phyloP scores from a whole-genome alignment of 1,140 invertebrate genomes.

The Teleopsis dalmanni region DNA sequence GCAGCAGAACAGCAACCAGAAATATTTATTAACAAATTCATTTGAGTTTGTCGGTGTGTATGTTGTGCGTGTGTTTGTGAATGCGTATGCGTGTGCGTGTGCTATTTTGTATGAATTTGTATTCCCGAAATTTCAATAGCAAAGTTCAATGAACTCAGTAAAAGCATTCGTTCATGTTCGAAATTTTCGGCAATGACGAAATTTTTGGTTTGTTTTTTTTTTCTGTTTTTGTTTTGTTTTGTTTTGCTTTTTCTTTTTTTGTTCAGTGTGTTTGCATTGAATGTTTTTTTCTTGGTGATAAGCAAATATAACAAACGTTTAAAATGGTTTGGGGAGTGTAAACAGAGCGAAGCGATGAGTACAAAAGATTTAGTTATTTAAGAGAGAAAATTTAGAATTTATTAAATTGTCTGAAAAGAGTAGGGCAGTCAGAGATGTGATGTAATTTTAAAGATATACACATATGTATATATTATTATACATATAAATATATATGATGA shows the following conservation, averaged over 20 bases:
- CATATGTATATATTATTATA: neutral
- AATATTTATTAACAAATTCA: too few relatives aligned
- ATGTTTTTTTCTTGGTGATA: neutral
- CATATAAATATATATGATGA: too few relatives aligned
- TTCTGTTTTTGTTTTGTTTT: neutral
- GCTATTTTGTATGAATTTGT: too few relatives aligned
- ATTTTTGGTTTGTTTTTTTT: neutral
- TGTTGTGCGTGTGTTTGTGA: neutral
- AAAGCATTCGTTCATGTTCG: neutral
- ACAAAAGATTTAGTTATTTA: too few relatives aligned
- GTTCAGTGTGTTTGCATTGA: neutral
- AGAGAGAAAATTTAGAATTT: too few relatives aligned
- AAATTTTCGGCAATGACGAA: neutral
- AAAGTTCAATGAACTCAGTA: constrained; percentile 41
- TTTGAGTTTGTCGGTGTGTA: too few relatives aligned
- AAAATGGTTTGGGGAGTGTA: too few relatives aligned
- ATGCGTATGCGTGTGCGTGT: constrained; percentile 11
- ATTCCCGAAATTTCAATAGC: constrained; percentile 40
- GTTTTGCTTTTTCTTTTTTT: neutral
- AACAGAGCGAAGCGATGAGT: too few relatives aligned
- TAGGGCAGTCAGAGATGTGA: too few relatives aligned
- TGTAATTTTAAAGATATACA: too few relatives aligned
- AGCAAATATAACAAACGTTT: neutral
- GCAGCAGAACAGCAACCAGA: too few relatives aligned
- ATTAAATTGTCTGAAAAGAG: too few relatives aligned